Evolutionary conservation across 2,797 vertebrate species (phyloP).

Genomic region (Acomys russatus): DNA sequence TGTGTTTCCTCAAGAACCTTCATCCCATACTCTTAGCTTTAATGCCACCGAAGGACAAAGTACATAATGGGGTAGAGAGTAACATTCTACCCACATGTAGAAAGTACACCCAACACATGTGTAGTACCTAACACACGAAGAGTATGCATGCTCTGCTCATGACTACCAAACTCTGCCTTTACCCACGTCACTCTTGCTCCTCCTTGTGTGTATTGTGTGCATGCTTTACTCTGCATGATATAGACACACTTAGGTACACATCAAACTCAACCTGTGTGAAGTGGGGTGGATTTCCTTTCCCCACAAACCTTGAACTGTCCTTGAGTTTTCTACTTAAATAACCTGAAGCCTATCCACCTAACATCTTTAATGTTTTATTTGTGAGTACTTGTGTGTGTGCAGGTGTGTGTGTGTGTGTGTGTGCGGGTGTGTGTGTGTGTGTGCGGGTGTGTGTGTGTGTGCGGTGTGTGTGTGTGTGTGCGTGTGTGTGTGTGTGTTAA

Average conservation of each 20-base stretch:
- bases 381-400: background rate
- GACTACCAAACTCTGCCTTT: background rate
- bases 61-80: too few relatives aligned
- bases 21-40: too few relatives aligned
- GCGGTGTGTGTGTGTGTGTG: too few relatives aligned
- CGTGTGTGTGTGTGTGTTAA: too few relatives aligned
- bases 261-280: background rate
- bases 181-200: background rate
- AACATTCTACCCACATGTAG: too few relatives aligned
- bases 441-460: too few relatives aligned
- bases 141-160: background rate
- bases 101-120: background rate
- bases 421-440: too few relatives aligned
- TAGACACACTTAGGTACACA: background rate
- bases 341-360: background rate
- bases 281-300: background rate
- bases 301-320: background rate
- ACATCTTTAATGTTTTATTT: background rate
- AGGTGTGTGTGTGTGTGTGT: background rate
- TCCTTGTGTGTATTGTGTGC: background rate
- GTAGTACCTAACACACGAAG: background rate
- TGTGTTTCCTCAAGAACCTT: background rate
- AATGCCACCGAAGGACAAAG: background rate
- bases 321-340: background rate
- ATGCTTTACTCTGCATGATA: background rate